Evolutionary conservation across 2,888 invertebrate genomes (phyloP).

Genomic region (Drosophila maculinotata): DNA sequence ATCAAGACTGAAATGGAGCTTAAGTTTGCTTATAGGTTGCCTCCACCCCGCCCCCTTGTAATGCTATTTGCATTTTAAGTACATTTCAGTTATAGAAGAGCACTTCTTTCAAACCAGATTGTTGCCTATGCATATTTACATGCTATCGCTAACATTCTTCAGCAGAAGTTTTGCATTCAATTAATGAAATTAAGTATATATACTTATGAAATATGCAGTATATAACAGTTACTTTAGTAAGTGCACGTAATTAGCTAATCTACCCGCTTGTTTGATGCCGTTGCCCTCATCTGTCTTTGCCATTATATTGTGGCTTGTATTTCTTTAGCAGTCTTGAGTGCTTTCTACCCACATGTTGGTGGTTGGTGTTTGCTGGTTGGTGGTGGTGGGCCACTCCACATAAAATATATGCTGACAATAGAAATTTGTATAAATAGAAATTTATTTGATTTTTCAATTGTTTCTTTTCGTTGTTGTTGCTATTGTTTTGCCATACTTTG

Average conservation of each 20-base stretch:
- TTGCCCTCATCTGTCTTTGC: background rate
- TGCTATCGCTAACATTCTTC: no score
- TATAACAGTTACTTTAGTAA: no score
- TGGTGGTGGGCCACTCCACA: conserved; percentile 10
- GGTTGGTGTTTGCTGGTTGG: no score
- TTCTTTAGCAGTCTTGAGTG: conserved; percentile 6
- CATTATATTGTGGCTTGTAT: background rate
- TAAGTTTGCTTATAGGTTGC: background rate
- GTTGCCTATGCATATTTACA: no score
- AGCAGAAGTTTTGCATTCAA: no score
- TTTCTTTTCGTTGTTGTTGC: conserved; percentile 4
- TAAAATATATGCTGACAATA: conserved; percentile 23
- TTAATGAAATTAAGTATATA: no score
- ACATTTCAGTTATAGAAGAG: no score
- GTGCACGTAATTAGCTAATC: background rate
- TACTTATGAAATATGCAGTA: no score
- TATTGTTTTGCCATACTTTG: conserved; percentile 38
- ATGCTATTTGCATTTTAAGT: no score
- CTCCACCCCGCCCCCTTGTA: background rate
- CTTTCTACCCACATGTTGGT: conserved; percentile 24
- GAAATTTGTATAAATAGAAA: conserved; percentile 52
- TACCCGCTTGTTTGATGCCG: background rate
- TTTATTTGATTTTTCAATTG: conserved; percentile 55
- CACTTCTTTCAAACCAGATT: no score
- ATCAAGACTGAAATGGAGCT: no score